phyloP scores from a whole-genome alignment of 2,113 vertebrate species.

The Octodon degus region DNA sequence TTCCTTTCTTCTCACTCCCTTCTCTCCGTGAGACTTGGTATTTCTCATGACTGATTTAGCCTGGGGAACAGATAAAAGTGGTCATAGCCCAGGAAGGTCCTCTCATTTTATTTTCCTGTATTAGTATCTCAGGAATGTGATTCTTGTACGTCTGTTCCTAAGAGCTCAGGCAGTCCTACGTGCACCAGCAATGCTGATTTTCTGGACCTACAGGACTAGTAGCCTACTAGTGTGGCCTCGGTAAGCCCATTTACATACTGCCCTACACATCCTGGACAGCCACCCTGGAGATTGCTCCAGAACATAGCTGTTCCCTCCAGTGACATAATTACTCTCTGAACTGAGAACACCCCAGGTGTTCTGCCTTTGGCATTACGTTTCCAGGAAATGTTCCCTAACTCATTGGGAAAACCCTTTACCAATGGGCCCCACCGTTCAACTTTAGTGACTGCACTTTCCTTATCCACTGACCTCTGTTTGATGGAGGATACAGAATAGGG shows the following conservation, averaged over 20 bases:
- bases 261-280: neutral
- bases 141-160: neutral
- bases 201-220: neutral
- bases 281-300: neutral
- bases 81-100: neutral
- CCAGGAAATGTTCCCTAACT: neutral
- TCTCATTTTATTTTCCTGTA: neutral
- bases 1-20: conserved; percentile 49
- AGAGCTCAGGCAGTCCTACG: neutral
- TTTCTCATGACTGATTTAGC: conserved; percentile 44
- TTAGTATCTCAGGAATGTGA: neutral
- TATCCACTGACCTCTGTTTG: neutral
- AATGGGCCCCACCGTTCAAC: neutral
- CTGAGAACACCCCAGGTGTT: neutral
- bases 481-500: neutral
- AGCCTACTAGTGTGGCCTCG: neutral
- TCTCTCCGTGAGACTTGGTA: neutral
- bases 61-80: neutral
- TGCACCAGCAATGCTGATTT: neutral
- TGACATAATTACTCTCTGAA: neutral
- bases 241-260: neutral
- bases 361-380: neutral
- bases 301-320: neutral
- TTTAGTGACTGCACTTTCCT: neutral
- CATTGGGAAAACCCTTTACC: neutral